Evolutionary conservation across 2,113 vertebrate species (phyloP), one percentile per base, ranked within the genome.

Genomic region (Cyprinus carpio): DNA sequence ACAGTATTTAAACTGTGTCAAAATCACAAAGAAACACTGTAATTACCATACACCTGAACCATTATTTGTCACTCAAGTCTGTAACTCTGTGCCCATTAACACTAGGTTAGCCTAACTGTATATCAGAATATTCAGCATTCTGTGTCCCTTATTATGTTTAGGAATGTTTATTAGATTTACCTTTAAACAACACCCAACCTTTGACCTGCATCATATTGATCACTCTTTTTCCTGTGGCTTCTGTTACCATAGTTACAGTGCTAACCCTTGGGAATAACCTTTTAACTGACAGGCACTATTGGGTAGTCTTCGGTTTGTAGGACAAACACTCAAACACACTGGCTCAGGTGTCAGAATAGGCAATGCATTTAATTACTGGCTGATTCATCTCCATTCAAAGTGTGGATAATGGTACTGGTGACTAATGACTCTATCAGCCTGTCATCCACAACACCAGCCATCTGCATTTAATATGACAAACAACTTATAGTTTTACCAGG

Each of bases 181-280:
- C 25, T 62, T 31, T 49, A 58, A 86, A 74, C 11, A 56, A 46
- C 31, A 56, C 49, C 31, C 25, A 9, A 4, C 34, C 81, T 71
- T 46, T 84, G 58, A 56, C 65, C 64, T 78, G 49, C 31, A 34
- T 81, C 23, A 16, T 84, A 87, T 87, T 31, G 75, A 83, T 88
- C 54, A 25, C 27, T 40, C 6, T 64, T 51, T 81, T 31, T 40
- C n/a, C 58, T 40, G 37, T 4, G 37, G 18, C 43, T 75, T 72
- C 49, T 37, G 80, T 89, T 86, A 64, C 91, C 87, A 87, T 91
- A 83, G 87, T 49, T 84, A 91, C 87, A 0, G 75, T n/a, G 12
- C 27, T 74, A 71, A 76, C 82, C 75, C 18, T 71, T 83, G 72
- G 31, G 72, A 75, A 23, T 60, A 43, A 87, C 88, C 84, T 31